Conservation (phyloP, 2,888 invertebrate species). For the Drosophila flavopinicola region DNA sequence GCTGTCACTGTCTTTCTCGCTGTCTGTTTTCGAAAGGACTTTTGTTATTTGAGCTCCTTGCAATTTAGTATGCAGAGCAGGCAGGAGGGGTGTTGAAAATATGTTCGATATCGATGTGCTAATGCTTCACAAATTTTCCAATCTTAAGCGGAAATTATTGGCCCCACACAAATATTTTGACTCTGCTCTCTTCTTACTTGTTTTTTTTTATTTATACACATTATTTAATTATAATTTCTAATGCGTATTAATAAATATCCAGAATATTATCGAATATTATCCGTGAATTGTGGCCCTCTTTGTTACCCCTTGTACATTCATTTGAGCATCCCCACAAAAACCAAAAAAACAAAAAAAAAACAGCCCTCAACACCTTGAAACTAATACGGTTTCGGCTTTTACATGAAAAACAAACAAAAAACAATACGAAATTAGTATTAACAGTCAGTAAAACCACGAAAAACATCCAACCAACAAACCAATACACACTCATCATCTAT, state of each 20-base stretch:
- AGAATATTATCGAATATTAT: constrained; percentile 46
- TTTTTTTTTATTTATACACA: constrained; percentile 1
- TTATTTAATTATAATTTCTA: constrained; percentile 6
- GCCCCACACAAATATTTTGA: constrained; percentile 5
- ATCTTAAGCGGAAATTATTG: constrained; percentile 19
- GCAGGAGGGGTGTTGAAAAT: constrained; percentile 83
- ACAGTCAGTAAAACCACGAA: constrained; percentile 38
- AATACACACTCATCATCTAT: constrained; percentile 47
- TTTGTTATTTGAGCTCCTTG: constrained; percentile 33
- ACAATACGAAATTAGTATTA: constrained; percentile 14
- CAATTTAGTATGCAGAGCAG: constrained; percentile 58
- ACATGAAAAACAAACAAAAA: constrained; percentile 30
- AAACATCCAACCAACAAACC: constrained; percentile 27
- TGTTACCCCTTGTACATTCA: constrained; percentile 60
- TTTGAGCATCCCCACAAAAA: constrained; percentile 36
- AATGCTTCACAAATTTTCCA: constrained; percentile 13
- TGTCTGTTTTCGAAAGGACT: constrained; percentile 25
- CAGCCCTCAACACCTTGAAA: constrained; percentile 38
- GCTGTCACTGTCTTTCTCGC: constrained; percentile 48
- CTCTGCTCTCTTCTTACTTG: constrained; percentile 2
- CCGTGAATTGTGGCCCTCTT: constrained; percentile 44
- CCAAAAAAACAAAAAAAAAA: constrained; percentile 9
- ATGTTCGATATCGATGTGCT: constrained; percentile 66
- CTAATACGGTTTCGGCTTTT: constrained; percentile 70
- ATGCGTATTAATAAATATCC: constrained; percentile 23